Base-by-base conservation (phyloP, 2,888 invertebrate species). In the Phengaris arion region DNA sequence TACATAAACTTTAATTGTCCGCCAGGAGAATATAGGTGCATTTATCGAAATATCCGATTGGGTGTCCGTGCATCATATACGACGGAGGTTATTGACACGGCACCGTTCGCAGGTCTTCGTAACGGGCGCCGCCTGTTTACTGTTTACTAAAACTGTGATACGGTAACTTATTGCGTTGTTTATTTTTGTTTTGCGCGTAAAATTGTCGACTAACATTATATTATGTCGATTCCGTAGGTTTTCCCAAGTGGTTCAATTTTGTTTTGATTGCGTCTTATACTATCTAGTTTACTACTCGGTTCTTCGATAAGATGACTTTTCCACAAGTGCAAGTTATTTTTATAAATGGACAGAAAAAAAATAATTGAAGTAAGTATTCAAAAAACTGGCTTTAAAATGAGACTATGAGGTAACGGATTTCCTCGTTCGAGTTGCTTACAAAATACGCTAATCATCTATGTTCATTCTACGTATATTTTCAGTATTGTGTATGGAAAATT, bases 41-140 rank as follows among this genome's bases (percentile, higher is more conserved):
- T 48, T 13, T 52, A 22, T 15, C 72, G 22, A 35, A 54, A 15
- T 64, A 64, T 35, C 52, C 7, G 52, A 52, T 75, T 57, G 57
- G 69, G 22, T 70, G 75, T 68, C 69, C 54, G 69, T 75, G 59
- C 70, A 70, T 51, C 48, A 69, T 46, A 22, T 10, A 45, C 15
- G 15, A 22, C 48, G 68, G 64, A 22, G 75, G 75, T 75, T 70
- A 75, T 70, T 75, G 75, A 75, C 75, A 75, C 57, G 75, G 51
- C 75, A 75, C 75, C 69, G 59, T 70, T 75, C 57, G 75, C 70
- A 51, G 70, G 75, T 68, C 74, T 57, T 68, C 70, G 57, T 75
- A 75, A 75, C 75, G 75, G 75, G 69, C 70, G 69, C 57, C 75
- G 75, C 48, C 57, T 75, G 69, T 75, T 75, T 75, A 75, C 75